phyloP scores from a whole-genome alignment of 2,797 vertebrate species.

The Linurgus olivaceus region DNA sequence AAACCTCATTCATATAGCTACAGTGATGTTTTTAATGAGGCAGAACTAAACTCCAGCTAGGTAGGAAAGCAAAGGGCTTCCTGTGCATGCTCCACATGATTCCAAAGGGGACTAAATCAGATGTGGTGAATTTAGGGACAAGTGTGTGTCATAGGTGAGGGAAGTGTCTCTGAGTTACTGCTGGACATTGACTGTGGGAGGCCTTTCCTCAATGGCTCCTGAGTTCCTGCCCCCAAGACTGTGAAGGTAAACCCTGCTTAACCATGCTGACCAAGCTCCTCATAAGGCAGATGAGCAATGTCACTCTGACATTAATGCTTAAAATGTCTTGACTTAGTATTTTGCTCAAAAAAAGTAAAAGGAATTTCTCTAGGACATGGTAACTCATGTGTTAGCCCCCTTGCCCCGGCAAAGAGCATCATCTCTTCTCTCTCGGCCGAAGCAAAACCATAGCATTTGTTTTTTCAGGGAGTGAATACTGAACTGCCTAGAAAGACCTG shows the following conservation, averaged over 20 bases:
- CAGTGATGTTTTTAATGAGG: neutral
- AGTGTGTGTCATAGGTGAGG: neutral
- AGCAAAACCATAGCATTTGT: neutral
- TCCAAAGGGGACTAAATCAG: neutral
- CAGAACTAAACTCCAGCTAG: neutral
- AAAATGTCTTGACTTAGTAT: neutral
- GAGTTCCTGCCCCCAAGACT: neutral
- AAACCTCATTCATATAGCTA: neutral
- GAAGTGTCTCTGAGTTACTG: neutral
- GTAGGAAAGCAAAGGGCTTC: neutral
- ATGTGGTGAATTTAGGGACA: neutral
- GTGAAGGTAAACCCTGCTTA: neutral
- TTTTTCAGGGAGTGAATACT: neutral
- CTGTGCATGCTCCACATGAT: rapidly evolving
- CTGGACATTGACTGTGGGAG: neutral
- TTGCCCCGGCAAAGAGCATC: neutral
- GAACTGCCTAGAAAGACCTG: neutral
- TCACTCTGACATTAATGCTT: neutral
- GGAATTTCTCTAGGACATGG: neutral
- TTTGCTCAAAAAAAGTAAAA: neutral
- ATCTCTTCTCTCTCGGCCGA: neutral
- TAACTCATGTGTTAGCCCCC: neutral
- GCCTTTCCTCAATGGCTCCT: neutral
- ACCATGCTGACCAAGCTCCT: neutral
- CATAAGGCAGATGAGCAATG: neutral